A percentile compares a stretch with the other conserved stretches of the same genome.
Evolutionary conservation across 2,888 invertebrate genomes (phyloP).

Genomic region (Cerastoderma edule): DNA sequence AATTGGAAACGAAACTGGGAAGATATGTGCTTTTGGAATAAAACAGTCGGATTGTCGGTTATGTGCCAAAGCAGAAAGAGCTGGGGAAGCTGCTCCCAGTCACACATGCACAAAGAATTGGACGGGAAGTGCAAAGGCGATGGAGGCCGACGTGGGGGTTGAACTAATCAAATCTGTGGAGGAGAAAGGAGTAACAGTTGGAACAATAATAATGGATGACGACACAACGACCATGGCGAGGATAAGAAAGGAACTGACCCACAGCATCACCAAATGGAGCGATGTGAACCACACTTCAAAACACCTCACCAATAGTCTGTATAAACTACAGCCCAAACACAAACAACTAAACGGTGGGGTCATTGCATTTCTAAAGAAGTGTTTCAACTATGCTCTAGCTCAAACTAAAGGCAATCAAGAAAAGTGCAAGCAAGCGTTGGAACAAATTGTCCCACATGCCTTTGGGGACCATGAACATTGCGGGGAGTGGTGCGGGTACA

Average conservation of each 20-base stretch:
- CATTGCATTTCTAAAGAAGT: slow-evolving; percentile 36
- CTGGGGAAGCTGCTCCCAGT: background rate
- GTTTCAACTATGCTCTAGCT: slow-evolving; percentile 39
- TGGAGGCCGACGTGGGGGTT: slow-evolving; percentile 36
- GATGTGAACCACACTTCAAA: too few species aligned
- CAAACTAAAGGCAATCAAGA: slow-evolving; percentile 33
- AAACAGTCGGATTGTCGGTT: slow-evolving; percentile 24
- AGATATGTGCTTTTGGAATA: slow-evolving; percentile 28
- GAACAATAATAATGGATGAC: slow-evolving; percentile 41
- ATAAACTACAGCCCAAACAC: slow-evolving; percentile 34
- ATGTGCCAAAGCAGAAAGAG: background rate
- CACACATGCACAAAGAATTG: slow-evolving; percentile 29
- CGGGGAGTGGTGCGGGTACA: slow-evolving; percentile 14
- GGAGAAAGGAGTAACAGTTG: slow-evolving; percentile 24
- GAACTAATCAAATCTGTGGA: slow-evolving; percentile 30
- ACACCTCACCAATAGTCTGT: too few species aligned
- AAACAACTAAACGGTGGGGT: slow-evolving; percentile 25
- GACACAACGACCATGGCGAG: slow-evolving; percentile 40
- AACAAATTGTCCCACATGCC: slow-evolving; percentile 33
- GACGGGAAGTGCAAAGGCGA: slow-evolving; percentile 33
- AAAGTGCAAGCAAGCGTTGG: background rate
- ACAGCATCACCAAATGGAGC: slow-evolving; percentile 39
- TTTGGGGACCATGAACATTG: slow-evolving; percentile 36
- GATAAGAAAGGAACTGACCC: slow-evolving; percentile 25
- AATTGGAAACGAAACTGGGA: too few species aligned